Base-by-base conservation (phyloP, 2,888 invertebrate genomes). In the Heliconius charithonia region DNA sequence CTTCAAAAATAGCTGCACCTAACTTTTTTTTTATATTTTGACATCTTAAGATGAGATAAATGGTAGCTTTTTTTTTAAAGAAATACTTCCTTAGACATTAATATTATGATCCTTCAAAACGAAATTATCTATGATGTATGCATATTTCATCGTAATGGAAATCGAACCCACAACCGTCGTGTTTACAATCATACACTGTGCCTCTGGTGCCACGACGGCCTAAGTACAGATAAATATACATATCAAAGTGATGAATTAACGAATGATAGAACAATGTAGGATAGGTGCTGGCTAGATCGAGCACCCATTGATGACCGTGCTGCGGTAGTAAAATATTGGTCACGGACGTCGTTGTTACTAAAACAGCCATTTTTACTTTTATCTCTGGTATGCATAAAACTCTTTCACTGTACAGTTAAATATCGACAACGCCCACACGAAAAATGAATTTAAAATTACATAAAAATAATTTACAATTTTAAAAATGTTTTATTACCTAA, bases 221-320 rank as follows among this genome's bases (percentile, higher is more conserved):
- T 51, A 51, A 3, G 37, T 37, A 37, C 10, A 37, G 37, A 59
- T 29, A 45, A 45, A 45, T 45, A n/a, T 22, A 10, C 59, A 10
- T n/a, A 59, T 27, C 7, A 27, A 27, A 63, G 63, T 63, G n/a
- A 41, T 25, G 37, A 69, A n/a, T 73, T 45, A 45, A 27, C 41
- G 74, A 82, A 90, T 91, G 88, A 90, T 89, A 87, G 85, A 78
- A 76, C 85, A 86, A 86, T 92, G 91, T 92, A 91, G 90, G 91
- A 92, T 92, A 93, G 91, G 86, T 85, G 82, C 84, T 83, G 87
- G 86, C 16, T 56, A 63, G 72, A 59, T 87, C 85, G 89, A 87
- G 87, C 87, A 87, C 82, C 85, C 86, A 85, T 85, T 86, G 85
- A 84, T 86, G 81, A 84, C n/a, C 66, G 32, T 66, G 32, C 73